These are phyloP conservation scores for Oscheius sp. DNA, from an alignment of 2,888 invertebrate species.

Conservation along the genomic window DNA sequence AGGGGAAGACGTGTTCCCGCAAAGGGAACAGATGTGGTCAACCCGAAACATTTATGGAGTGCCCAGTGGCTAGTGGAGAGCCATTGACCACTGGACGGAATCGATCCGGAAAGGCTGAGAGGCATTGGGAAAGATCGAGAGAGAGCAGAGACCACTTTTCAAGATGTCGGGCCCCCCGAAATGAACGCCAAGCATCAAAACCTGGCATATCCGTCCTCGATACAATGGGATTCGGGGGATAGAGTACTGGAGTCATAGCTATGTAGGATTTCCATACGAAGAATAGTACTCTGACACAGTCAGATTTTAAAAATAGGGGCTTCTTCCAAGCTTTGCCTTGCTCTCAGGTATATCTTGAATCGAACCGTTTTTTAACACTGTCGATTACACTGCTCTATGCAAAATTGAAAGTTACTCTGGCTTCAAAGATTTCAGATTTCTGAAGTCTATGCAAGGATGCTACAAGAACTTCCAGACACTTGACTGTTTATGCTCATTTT, in stretches of 20 bases:
- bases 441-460: too few relatives aligned
- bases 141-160: constrained; percentile 29
- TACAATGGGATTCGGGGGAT: neutral
- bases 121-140: constrained; percentile 21
- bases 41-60: constrained; percentile 33
- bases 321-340: too few relatives aligned
- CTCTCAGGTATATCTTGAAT: too few relatives aligned
- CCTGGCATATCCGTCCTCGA: neutral
- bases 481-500: too few relatives aligned
- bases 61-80: constrained; percentile 24
- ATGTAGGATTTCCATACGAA: neutral
- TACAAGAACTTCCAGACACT: too few relatives aligned
- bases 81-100: constrained; percentile 35
- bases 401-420: too few relatives aligned
- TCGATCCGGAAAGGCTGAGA: constrained; percentile 29
- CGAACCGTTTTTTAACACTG: too few relatives aligned
- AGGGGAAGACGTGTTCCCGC: too few relatives aligned
- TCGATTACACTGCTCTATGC: too few relatives aligned
- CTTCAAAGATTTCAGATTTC: too few relatives aligned
- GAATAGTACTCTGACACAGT: neutral
- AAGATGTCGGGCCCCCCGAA: constrained; percentile 13
- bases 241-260: neutral
- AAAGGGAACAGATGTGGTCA: constrained; percentile 18
- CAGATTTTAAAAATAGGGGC: neutral
- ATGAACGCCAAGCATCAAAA: constrained; percentile 19